Percentiles rank a stretch among this genome's conserved stretches.
Evolutionary conservation across 1,140 invertebrate genomes (phyloP).

Genomic region (Geopemphigus sp.): DNA sequence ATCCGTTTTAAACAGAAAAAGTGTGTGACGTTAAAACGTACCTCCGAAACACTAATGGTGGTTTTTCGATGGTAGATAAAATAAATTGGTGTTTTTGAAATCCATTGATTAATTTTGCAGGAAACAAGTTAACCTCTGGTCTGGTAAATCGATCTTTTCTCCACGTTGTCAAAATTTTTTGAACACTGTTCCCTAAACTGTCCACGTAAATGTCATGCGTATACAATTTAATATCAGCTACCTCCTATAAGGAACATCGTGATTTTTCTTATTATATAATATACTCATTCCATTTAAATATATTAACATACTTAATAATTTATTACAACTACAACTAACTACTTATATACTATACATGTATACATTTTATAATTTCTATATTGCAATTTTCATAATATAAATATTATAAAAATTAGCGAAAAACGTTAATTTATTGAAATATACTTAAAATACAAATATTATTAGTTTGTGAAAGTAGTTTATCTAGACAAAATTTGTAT

Average conservation of each 20-base stretch:
- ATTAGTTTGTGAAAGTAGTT: too few species aligned
- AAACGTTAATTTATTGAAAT: too few species aligned
- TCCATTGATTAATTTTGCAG: slow-evolving; percentile 64
- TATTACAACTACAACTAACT: too few species aligned
- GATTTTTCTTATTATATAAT: not conserved
- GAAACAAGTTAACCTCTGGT: slow-evolving; percentile 64
- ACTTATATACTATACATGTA: too few species aligned
- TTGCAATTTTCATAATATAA: too few species aligned
- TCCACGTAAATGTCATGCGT: slow-evolving; percentile 69
- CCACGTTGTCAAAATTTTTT: slow-evolving; percentile 67
- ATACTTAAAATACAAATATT: too few species aligned
- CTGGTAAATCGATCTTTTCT: slow-evolving; percentile 62
- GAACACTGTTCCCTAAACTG: slow-evolving; percentile 64
- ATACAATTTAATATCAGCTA: slow-evolving; percentile 58
- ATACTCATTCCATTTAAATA: too few species aligned
- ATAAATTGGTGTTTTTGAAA: slow-evolving; percentile 71
- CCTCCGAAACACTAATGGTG: slow-evolving; percentile 68
- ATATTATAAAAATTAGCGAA: too few species aligned
- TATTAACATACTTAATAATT: too few species aligned
- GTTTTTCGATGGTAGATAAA: slow-evolving; percentile 65
- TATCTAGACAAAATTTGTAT: too few species aligned
- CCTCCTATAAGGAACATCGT: not conserved
- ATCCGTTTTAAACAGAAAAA: not conserved
- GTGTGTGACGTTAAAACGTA: slow-evolving; percentile 52
- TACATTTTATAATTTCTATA: too few species aligned